Evolutionary conservation across 2,888 invertebrate species (phyloP).

Genomic region (Limnephilus lunatus): DNA sequence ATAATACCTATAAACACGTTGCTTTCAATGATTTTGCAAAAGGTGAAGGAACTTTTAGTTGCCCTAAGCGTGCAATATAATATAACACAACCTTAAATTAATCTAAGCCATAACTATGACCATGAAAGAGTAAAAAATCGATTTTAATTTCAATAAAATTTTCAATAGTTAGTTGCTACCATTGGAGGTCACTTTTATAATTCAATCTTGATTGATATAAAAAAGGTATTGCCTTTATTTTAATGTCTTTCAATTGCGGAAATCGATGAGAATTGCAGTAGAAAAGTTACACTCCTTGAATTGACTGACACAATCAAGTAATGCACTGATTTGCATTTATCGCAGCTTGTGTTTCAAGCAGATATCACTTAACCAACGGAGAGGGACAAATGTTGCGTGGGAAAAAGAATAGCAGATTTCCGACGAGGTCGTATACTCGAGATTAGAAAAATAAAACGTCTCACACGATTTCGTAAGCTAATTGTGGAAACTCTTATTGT

Average conservation of each 20-base stretch:
- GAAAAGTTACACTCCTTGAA: background rate
- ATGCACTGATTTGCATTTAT: slow-evolving; percentile 12
- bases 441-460: slow-evolving; percentile 42
- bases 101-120: background rate
- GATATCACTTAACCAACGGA: slow-evolving; percentile 1
- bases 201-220: background rate
- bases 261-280: slow-evolving; percentile 9
- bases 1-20: background rate
- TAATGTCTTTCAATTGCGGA: background rate
- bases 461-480: slow-evolving; percentile 32
- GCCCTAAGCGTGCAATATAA: background rate
- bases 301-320: background rate
- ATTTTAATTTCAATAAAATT: background rate
- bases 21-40: background rate
- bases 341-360: slow-evolving; percentile 7
- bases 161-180: background rate
- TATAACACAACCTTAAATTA: background rate
- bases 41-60: background rate
- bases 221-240: background rate
- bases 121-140: background rate
- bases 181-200: background rate
- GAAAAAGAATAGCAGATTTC: slow-evolving; percentile 31
- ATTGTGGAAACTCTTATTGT: slow-evolving; percentile 40
- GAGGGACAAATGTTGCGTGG: slow-evolving; percentile 41
- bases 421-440: slow-evolving; percentile 27